A percentile compares a stretch with the other conserved stretches of the same genome.
Evolutionary conservation across 2,888 invertebrate species (phyloP).

Genomic region (Callinectes sapidus): DNA sequence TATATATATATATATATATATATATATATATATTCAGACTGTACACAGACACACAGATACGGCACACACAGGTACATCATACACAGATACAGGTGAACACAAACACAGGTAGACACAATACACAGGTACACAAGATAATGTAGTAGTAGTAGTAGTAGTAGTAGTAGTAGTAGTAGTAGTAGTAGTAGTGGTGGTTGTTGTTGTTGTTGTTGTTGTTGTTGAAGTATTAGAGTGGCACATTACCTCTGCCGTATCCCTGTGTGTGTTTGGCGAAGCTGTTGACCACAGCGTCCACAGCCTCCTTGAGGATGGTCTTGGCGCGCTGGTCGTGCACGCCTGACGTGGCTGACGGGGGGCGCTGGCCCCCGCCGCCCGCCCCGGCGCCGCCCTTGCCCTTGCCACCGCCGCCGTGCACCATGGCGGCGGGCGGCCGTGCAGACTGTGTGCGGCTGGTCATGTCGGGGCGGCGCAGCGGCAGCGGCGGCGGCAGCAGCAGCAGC

Average conservation of each 20-base stretch:
- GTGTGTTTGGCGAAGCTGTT: constrained; percentile 85
- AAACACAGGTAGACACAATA: no score
- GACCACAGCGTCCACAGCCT: constrained; percentile 85
- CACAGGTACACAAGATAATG: no score
- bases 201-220: no score
- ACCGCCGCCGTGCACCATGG: constrained; percentile 70
- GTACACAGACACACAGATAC: no score
- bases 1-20: no score
- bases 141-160: no score
- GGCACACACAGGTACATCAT: no score
- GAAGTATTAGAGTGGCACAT: no score
- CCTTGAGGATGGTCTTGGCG: constrained; percentile 78
- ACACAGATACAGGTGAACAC: no score
- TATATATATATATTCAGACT: no score
- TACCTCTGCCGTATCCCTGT: constrained; percentile 84
- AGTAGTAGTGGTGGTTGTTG: no score
- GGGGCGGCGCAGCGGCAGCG: constrained; percentile 41
- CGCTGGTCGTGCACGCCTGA: constrained; percentile 72
- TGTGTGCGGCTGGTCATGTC: constrained; percentile 72
- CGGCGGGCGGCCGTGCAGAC: constrained; percentile 67
- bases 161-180: no score
- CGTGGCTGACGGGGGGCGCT: constrained; percentile 70
- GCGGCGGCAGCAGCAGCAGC: constrained; percentile 47
- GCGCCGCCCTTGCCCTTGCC: constrained; percentile 61
- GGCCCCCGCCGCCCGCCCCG: constrained; percentile 63